A percentile compares a stretch with the other conserved stretches of the same genome.
These are phyloP conservation scores for Parapristionchus giblindavisi DNA, from an alignment of 2,888 invertebrate genomes.

Conservation along the genomic window DNA sequence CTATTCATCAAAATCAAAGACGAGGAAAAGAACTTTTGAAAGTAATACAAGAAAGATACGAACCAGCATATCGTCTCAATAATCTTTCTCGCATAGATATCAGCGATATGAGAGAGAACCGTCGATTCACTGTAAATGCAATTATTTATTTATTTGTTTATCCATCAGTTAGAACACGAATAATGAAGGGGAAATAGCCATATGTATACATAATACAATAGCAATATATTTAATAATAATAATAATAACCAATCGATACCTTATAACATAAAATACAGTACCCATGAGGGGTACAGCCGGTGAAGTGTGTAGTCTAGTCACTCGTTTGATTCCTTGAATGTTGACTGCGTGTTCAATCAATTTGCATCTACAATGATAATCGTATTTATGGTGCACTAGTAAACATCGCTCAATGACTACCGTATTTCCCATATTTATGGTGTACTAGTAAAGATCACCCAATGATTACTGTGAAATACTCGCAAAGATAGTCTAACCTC, in stretches of 20 bases:
- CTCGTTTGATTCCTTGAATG: slow-evolving; percentile 6
- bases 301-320: slow-evolving; percentile 1
- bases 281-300: slow-evolving; percentile 28
- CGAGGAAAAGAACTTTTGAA: not conserved
- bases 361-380: not conserved
- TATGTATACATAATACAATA: not conserved
- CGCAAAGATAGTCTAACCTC: not conserved
- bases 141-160: too few relatives aligned
- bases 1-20: too few relatives aligned
- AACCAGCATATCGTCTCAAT: slow-evolving; percentile 30
- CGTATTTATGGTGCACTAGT: too few relatives aligned
- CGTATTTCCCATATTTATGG: too few relatives aligned
- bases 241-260: not conserved
- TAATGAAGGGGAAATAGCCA: not conserved
- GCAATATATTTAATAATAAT: not conserved
- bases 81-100: slow-evolving; percentile 12
- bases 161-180: too few relatives aligned
- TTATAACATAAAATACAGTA: slow-evolving; percentile 16
- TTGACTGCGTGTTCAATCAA: not conserved
- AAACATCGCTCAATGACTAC: too few relatives aligned
- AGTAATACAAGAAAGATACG: not conserved
- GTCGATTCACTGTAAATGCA: not conserved
- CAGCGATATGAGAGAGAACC: not conserved
- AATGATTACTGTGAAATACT: not conserved
- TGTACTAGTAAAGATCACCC: too few relatives aligned